A percentile compares a stretch with the other conserved stretches of the same genome.
Evolutionary conservation across 2,113 vertebrate species (phyloP).

Genomic region (Sapayoa aenigma): DNA sequence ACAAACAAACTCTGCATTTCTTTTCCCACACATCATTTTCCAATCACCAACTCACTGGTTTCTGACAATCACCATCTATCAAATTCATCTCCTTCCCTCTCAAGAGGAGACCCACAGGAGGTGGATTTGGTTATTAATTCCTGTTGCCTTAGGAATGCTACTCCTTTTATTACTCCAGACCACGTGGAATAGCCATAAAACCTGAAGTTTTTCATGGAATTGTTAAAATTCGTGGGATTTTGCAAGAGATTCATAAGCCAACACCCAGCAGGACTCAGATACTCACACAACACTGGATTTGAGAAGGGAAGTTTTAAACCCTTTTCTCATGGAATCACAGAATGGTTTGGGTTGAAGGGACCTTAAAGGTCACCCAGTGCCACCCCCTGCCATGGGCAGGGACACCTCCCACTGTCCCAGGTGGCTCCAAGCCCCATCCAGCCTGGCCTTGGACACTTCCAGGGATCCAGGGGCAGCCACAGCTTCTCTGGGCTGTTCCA

Average conservation of each 20-base stretch:
- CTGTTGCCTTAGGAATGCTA: not conserved
- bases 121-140: not conserved
- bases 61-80: not conserved
- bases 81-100: not conserved
- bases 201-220: not conserved
- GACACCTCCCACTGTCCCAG: not conserved
- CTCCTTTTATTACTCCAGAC: not conserved
- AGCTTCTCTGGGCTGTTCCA: not conserved
- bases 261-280: not conserved
- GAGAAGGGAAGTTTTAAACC: not conserved
- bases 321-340: not conserved
- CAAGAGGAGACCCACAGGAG: not conserved
- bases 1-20: not conserved
- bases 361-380: fast-evolving
- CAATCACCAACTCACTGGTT: not conserved
- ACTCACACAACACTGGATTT: not conserved
- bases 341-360: not conserved
- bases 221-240: not conserved
- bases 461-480: not conserved
- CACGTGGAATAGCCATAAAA: not conserved
- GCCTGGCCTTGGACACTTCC: not conserved
- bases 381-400: not conserved
- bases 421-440: not conserved
- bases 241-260: not conserved
- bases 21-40: not conserved